These are phyloP conservation scores for Heptranchias perlo DNA, from an alignment of 2,113 vertebrate species.

Conservation along the genomic window DNA sequence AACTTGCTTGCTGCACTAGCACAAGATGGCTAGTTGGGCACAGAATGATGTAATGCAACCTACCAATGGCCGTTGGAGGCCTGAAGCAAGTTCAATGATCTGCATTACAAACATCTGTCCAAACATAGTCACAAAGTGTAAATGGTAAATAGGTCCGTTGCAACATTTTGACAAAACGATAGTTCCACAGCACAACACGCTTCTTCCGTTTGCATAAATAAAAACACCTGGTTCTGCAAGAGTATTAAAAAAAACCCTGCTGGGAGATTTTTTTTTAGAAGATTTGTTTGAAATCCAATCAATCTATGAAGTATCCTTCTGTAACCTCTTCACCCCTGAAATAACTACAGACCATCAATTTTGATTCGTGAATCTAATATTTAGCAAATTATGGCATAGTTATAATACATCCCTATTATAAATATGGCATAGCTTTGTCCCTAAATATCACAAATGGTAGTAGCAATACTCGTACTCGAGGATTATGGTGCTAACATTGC, in stretches of 20 bases:
- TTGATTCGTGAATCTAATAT: not conserved
- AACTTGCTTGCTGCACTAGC: not conserved
- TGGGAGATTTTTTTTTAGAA: not conserved
- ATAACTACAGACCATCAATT: not conserved
- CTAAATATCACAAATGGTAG: not conserved
- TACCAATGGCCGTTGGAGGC: not conserved
- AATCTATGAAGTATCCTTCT: not conserved
- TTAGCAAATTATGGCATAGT: not conserved
- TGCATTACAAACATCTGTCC: not conserved
- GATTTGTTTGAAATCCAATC: not conserved
- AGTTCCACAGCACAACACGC: not conserved
- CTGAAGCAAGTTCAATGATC: constrained; percentile 6
- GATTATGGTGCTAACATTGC: not conserved
- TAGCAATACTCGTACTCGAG: not conserved
- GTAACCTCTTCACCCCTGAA: not conserved
- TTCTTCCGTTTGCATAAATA: not conserved
- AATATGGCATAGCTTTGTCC: not conserved
- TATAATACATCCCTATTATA: not conserved
- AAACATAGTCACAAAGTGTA: not conserved
- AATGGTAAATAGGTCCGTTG: not conserved
- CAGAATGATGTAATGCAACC: not conserved
- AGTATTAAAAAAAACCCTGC: not conserved
- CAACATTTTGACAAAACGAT: not conserved
- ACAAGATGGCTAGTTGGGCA: not conserved
- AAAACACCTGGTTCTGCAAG: not conserved